phyloP scores from a whole-genome alignment of 2,888 invertebrate genomes.

The Leucozona laternaria region DNA sequence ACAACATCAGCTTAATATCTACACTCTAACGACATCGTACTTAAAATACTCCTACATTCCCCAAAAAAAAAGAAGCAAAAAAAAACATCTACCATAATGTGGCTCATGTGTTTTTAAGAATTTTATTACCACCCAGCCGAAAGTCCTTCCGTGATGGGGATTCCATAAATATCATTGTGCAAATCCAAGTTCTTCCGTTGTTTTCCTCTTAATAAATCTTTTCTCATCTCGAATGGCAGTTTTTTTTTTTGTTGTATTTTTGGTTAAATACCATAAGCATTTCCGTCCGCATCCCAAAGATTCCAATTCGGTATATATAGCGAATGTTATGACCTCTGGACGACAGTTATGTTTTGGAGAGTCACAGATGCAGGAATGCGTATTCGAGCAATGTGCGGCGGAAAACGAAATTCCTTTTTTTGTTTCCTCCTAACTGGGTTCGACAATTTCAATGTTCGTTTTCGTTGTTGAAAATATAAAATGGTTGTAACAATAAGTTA shows the following conservation, averaged over 20 bases:
- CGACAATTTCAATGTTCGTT: not conserved
- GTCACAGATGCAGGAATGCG: constrained; percentile 5
- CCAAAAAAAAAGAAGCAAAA: not conserved
- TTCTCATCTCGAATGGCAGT: not conserved
- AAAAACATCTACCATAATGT: not conserved
- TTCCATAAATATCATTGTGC: constrained; percentile 24
- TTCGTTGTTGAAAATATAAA: not conserved
- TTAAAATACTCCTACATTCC: not conserved
- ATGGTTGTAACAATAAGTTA: constrained; percentile 27
- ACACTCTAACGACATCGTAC: not conserved
- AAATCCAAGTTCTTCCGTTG: not conserved
- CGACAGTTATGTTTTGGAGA: not conserved
- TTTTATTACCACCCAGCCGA: constrained; percentile 9
- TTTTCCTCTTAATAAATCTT: constrained; percentile 12
- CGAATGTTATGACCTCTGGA: not conserved
- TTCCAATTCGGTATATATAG: not conserved
- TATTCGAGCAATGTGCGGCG: not conserved
- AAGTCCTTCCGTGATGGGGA: constrained; percentile 13
- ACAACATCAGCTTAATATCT: constrained; percentile 15
- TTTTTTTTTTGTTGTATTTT: not conserved
- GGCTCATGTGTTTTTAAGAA: not conserved
- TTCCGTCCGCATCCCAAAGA: constrained; percentile 4
- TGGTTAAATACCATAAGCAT: constrained; percentile 2
- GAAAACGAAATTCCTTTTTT: not conserved
- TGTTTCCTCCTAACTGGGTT: not conserved